Evolutionary conservation across 2,113 vertebrate genomes (phyloP).

Genomic region (Archocentrus centrarchus): DNA sequence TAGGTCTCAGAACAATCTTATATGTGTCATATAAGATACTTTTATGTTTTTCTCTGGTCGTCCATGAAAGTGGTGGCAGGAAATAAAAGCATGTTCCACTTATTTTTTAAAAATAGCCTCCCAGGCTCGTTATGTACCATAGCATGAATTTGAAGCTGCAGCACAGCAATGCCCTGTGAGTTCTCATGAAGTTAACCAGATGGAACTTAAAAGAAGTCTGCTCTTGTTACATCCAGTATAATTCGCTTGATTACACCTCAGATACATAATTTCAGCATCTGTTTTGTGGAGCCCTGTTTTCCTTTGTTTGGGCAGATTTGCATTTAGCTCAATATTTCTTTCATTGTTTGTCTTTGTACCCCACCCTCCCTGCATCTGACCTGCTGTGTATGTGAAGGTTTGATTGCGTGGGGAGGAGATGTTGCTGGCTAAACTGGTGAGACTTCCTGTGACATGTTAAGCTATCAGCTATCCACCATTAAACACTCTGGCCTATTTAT

Average conservation of each 20-base stretch:
- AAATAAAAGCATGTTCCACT: too few species aligned
- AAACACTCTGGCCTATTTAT: constrained; percentile 43
- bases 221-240: not conserved
- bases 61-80: too few species aligned
- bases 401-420: not conserved
- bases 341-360: not conserved
- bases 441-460: constrained; percentile 57
- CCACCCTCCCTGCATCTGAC: not conserved
- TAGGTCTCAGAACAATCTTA: not conserved
- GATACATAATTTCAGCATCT: not conserved
- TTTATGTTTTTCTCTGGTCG: too few species aligned
- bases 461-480: constrained; percentile 13
- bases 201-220: not conserved
- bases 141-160: too few species aligned
- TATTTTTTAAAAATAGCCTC: too few species aligned
- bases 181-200: not conserved
- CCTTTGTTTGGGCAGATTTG: not conserved
- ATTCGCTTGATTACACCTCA: not conserved
- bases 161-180: not conserved
- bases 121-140: too few species aligned
- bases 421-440: constrained; percentile 9
- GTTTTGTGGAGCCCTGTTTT: not conserved
- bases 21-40: not conserved
- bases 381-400: not conserved
- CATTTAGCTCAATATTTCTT: not conserved